phyloP scores from a whole-genome alignment of 2,797 vertebrate genomes.

The Rachycentron canadum region DNA sequence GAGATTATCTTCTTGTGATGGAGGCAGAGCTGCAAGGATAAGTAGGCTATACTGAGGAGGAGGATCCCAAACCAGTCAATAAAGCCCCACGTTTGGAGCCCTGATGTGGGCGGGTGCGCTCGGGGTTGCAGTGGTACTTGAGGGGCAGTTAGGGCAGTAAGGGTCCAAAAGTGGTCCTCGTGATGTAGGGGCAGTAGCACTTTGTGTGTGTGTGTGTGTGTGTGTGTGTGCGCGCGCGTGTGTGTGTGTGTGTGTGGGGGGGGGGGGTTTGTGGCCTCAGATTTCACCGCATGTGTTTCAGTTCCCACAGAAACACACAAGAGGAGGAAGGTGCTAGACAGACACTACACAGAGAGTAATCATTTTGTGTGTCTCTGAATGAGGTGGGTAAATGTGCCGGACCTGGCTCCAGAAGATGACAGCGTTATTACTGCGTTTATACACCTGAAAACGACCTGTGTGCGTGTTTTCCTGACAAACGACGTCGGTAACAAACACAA shows the following conservation, averaged over 20 bases:
- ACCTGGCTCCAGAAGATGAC: background rate
- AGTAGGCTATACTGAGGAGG: constrained; percentile 79
- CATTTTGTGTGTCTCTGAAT: background rate
- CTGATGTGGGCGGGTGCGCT: constrained; percentile 58
- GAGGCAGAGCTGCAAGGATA: constrained; percentile 78
- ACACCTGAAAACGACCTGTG: background rate
- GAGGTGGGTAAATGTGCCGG: background rate
- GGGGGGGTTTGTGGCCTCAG: constrained; percentile 50
- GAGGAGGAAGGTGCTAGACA: background rate
- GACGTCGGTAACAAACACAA: too few relatives aligned
- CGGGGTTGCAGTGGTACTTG: constrained; percentile 40
- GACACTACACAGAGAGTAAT: background rate
- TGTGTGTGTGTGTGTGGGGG: background rate
- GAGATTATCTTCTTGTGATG: constrained; percentile 86
- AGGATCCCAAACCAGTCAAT: constrained; percentile 82
- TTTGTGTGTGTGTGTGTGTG: constrained; percentile 4
- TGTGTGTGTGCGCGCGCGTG: too few relatives aligned
- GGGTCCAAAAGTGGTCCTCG: constrained; percentile 67
- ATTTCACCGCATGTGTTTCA: constrained; percentile 74
- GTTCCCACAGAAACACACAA: constrained; percentile 72
- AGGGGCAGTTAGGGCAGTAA: constrained; percentile 65
- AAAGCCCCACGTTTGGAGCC: constrained; percentile 72
- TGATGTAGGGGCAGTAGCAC: constrained; percentile 46
- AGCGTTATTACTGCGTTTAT: background rate
- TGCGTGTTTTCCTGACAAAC: background rate